These are phyloP conservation scores for Taphrorychus bicolor DNA, from an alignment of 2,888 invertebrate species.

Conservation along the genomic window DNA sequence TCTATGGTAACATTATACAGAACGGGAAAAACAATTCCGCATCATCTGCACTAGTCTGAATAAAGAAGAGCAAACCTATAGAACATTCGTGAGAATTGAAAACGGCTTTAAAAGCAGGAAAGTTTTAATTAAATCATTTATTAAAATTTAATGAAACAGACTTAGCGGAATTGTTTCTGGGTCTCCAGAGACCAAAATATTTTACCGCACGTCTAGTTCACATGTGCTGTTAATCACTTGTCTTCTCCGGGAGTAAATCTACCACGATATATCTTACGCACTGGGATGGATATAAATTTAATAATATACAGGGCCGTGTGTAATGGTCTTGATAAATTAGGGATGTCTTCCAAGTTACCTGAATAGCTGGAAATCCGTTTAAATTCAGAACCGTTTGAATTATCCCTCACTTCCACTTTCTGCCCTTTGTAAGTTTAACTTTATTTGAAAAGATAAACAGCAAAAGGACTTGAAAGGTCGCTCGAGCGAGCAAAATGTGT, in stretches of 20 bases:
- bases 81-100: slow-evolving; percentile 35
- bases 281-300: slow-evolving; percentile 42
- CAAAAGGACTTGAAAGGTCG: slow-evolving; percentile 27
- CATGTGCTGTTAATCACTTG: slow-evolving; percentile 42
- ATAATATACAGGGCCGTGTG: slow-evolving; percentile 42
- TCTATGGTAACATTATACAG: slow-evolving; percentile 5
- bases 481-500: slow-evolving; percentile 1
- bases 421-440: slow-evolving; percentile 34
- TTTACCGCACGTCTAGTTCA: slow-evolving; percentile 37
- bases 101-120: slow-evolving; percentile 33
- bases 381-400: slow-evolving; percentile 40
- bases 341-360: slow-evolving; percentile 41
- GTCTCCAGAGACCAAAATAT: slow-evolving; percentile 37
- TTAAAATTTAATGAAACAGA: slow-evolving; percentile 39
- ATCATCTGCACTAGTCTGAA: slow-evolving; percentile 28
- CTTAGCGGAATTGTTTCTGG: slow-evolving; percentile 37
- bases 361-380: slow-evolving; percentile 39
- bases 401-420: slow-evolving; percentile 40
- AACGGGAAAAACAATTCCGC: slow-evolving; percentile 21
- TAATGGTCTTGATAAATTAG: slow-evolving; percentile 43
- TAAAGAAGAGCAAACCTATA: slow-evolving; percentile 26
- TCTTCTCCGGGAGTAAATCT: slow-evolving; percentile 40
- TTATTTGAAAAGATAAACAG: slow-evolving; percentile 38
- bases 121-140: slow-evolving; percentile 41
- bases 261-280: slow-evolving; percentile 41